These are phyloP conservation scores for Fragum whitleyi DNA, from an alignment of 2,888 invertebrate genomes.

Conservation along the genomic window DNA sequence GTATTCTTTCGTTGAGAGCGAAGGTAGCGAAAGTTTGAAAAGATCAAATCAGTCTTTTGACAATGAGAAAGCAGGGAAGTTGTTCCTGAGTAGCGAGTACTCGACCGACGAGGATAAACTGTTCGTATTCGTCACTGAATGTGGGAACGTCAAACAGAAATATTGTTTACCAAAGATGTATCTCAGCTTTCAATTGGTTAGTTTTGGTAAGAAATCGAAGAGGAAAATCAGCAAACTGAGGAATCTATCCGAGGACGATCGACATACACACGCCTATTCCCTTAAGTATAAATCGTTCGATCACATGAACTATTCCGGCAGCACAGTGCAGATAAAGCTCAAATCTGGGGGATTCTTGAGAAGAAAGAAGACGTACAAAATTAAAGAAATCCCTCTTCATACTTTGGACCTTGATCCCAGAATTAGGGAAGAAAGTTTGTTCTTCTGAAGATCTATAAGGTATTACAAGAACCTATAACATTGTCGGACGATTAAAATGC, in stretches of 20 bases:
- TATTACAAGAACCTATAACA: too few relatives aligned
- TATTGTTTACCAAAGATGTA: not conserved
- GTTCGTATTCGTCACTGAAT: slow-evolving; percentile 9
- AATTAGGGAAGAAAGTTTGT: not conserved
- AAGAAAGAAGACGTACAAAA: not conserved
- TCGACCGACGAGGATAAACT: not conserved
- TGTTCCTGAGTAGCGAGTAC: slow-evolving; percentile 17
- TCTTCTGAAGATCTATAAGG: not conserved
- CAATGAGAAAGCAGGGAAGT: not conserved
- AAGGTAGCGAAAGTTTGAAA: not conserved
- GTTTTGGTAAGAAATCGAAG: not conserved
- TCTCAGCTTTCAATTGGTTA: not conserved
- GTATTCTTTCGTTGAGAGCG: not conserved
- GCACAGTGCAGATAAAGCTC: not conserved
- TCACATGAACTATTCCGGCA: not conserved
- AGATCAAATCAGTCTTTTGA: not conserved
- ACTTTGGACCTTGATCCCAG: not conserved
- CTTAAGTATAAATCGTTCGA: not conserved
- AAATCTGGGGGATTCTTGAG: not conserved
- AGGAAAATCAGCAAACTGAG: not conserved
- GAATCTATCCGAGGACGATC: not conserved
- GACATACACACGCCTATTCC: not conserved
- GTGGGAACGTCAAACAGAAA: not conserved
- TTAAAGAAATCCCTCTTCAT: not conserved
- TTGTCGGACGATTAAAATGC: too few relatives aligned